Evolutionary conservation across 2,888 invertebrate species (phyloP).

Genomic region (Lacanobia wlatinum): DNA sequence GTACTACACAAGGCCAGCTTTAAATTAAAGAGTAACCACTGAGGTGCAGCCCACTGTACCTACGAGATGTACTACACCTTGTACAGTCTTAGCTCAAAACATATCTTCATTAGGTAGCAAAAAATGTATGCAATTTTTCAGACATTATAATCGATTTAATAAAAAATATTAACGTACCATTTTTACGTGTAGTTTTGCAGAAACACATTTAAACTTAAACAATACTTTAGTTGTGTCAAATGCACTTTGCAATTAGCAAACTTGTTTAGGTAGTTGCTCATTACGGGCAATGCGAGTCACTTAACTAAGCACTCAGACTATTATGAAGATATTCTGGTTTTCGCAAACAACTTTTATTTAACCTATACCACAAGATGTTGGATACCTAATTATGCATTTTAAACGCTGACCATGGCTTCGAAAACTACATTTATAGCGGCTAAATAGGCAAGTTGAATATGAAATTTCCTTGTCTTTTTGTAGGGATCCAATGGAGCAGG

Average conservation of each 20-base stretch:
- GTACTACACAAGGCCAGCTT: neutral
- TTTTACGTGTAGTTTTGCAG: neutral
- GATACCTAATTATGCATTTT: neutral
- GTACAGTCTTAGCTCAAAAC: neutral
- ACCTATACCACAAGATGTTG: neutral
- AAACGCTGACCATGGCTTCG: neutral
- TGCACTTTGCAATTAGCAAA: constrained; percentile 4
- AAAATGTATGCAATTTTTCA: neutral
- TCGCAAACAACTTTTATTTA: constrained; percentile 11
- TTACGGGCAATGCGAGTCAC: neutral
- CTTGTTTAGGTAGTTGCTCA: neutral
- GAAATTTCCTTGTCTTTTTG: too few species aligned
- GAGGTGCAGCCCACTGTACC: neutral
- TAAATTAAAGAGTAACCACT: neutral
- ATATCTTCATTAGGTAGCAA: neutral
- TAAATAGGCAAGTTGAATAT: too few species aligned
- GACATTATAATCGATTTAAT: neutral
- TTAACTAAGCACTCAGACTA: neutral
- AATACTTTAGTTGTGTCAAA: constrained; percentile 2
- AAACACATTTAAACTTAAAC: neutral
- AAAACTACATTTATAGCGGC: neutral
- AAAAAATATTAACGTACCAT: neutral
- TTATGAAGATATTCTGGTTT: constrained; percentile 24
- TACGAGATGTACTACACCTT: neutral
- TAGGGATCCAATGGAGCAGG: too few species aligned